Conservation (phyloP, 2,888 invertebrate species). For the Dorcus hopei region DNA sequence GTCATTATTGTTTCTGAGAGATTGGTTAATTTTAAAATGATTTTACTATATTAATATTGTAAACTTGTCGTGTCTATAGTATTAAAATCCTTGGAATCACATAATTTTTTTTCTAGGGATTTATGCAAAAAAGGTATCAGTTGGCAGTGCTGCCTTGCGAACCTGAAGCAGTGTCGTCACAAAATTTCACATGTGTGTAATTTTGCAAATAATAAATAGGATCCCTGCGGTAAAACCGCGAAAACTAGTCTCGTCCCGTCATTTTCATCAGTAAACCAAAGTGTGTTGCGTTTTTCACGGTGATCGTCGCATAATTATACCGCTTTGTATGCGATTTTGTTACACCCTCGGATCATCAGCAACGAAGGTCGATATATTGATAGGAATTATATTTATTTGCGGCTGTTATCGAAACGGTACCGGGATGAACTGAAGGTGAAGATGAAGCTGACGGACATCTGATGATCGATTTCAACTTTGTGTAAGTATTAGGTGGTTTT, state of each 20-base stretch:
- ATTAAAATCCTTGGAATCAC: neutral
- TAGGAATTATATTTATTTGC: slow-evolving; percentile 14
- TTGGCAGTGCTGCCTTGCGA: slow-evolving; percentile 28
- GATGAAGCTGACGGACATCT: slow-evolving; percentile 38
- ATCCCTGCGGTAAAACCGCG: slow-evolving; percentile 30
- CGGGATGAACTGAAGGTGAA: slow-evolving; percentile 20
- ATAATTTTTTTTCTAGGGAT: slow-evolving; percentile 13
- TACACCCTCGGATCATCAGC: slow-evolving; percentile 37
- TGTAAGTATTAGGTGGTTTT: slow-evolving; percentile 47
- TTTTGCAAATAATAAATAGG: slow-evolving; percentile 42
- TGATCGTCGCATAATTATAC: slow-evolving; percentile 6
- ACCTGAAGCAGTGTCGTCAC: slow-evolving; percentile 46
- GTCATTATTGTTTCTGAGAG: too few relatives aligned
- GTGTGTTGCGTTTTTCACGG: slow-evolving; percentile 27
- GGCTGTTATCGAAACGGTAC: slow-evolving; percentile 1
- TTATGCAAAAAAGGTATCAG: slow-evolving; percentile 11
- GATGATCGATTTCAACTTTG: slow-evolving; percentile 40
- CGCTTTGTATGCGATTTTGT: slow-evolving; percentile 24
- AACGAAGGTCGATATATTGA: slow-evolving; percentile 31
- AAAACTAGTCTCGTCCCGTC: slow-evolving; percentile 30
- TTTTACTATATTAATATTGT: too few relatives aligned
- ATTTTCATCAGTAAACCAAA: slow-evolving; percentile 31
- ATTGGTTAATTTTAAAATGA: too few relatives aligned
- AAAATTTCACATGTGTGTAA: slow-evolving; percentile 49
- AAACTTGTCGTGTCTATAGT: neutral